phyloP scores from a whole-genome alignment of 1,140 invertebrate species.

The Orius insidiosus region DNA sequence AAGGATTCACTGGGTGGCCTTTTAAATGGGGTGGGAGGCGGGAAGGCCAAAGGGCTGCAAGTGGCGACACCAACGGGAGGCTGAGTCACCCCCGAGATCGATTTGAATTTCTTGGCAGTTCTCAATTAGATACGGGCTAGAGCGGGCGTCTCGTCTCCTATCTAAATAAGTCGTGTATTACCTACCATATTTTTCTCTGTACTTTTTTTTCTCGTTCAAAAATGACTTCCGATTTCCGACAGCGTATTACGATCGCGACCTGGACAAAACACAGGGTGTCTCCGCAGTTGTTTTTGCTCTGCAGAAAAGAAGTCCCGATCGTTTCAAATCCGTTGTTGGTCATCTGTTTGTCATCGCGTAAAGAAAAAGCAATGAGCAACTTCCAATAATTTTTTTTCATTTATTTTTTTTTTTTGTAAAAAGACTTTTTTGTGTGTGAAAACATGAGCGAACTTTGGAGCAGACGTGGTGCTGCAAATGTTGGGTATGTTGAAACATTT shows the following conservation, averaged over 20 bases:
- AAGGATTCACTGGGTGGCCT: no score
- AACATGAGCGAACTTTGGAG: constrained; percentile 2
- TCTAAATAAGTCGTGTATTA: no score
- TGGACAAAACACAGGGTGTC: constrained; percentile 4
- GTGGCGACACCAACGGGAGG: no score
- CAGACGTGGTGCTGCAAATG: constrained; percentile 2
- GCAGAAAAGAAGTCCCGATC: constrained; percentile 1
- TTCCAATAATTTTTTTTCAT: background rate
- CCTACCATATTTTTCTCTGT: background rate
- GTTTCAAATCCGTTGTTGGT: background rate
- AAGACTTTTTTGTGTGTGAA: background rate
- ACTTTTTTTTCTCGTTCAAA: background rate
- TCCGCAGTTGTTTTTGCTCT: constrained; percentile 6
- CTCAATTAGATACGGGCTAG: no score
- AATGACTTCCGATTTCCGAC: constrained; percentile 10
- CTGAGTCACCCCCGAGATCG: no score
- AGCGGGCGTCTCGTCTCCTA: no score
- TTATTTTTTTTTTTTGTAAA: background rate
- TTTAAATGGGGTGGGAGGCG: no score
- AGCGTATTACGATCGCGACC: background rate
- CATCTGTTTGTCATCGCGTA: constrained; percentile 5
- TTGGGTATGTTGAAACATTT: constrained; percentile 4
- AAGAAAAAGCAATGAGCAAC: constrained; percentile 1
- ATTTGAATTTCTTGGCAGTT: no score
- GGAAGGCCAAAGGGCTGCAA: no score